These are phyloP conservation scores for Phrynocephalus versicolor DNA, from an alignment of 2,113 vertebrate genomes.

Conservation along the genomic window DNA sequence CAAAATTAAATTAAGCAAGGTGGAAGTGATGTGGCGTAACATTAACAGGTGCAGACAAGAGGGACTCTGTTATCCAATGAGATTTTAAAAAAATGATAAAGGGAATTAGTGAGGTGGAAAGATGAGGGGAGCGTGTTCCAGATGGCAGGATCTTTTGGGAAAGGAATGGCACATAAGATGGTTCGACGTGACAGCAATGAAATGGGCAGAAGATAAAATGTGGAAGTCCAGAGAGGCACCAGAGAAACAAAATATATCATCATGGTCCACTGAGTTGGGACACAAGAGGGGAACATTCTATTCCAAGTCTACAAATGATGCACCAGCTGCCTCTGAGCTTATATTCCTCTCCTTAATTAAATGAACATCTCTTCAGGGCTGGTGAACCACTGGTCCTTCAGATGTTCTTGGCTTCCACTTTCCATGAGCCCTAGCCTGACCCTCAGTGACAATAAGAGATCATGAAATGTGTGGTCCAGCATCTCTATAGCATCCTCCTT, in stretches of 20 bases:
- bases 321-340: not conserved
- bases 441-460: not conserved
- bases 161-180: conserved; percentile 14
- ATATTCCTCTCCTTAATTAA: not conserved
- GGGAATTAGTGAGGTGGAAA: conserved; percentile 49
- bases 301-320: not conserved
- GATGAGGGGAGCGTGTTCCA: conserved; percentile 43
- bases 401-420: too few relatives aligned
- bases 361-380: not conserved
- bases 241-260: conserved; percentile 22
- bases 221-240: conserved; percentile 30
- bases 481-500: too few relatives aligned
- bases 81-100: conserved; percentile 53
- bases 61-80: conserved; percentile 42
- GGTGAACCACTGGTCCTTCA: not conserved
- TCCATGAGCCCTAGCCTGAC: not conserved
- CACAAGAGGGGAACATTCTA: not conserved
- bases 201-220: not conserved
- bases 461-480: not conserved
- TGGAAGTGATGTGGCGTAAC: conserved; percentile 36
- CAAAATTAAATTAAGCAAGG: conserved; percentile 55
- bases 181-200: conserved; percentile 17
- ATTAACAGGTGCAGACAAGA: conserved; percentile 47
- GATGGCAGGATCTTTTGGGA: conserved; percentile 44
- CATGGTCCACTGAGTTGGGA: not conserved